These are phyloP conservation scores for Oreohelix idahoensis DNA, from an alignment of 1,140 invertebrate genomes.

Conservation along the genomic window DNA sequence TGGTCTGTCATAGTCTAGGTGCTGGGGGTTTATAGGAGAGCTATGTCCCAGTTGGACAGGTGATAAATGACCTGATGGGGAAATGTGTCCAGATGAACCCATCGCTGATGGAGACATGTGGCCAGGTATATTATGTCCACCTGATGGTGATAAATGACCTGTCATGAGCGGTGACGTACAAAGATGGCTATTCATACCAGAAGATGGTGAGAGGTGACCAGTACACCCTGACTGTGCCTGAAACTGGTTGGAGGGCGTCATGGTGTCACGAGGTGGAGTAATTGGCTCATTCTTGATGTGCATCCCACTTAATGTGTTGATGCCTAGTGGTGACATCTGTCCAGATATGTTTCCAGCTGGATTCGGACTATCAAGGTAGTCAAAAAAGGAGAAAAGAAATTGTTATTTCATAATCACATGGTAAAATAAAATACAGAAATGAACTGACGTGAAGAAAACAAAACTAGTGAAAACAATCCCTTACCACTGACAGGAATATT, in stretches of 20 bases:
- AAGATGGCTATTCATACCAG: slow-evolving; percentile 57
- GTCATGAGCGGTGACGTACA: slow-evolving; percentile 56
- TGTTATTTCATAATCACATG: no score
- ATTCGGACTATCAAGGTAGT: background rate
- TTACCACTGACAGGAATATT: no score
- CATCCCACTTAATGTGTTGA: slow-evolving; percentile 87
- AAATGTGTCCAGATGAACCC: slow-evolving; percentile 32
- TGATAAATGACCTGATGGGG: slow-evolving; percentile 46
- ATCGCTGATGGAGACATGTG: slow-evolving; percentile 39
- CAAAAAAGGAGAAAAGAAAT: no score
- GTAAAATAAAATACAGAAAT: no score
- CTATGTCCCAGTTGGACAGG: slow-evolving; percentile 55
- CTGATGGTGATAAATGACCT: slow-evolving; percentile 52
- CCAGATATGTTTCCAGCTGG: slow-evolving; percentile 42
- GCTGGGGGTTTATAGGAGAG: slow-evolving; percentile 50
- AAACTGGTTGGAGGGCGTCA: slow-evolving; percentile 62
- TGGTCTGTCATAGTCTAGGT: slow-evolving; percentile 64
- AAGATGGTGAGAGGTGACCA: slow-evolving; percentile 49
- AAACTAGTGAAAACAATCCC: no score
- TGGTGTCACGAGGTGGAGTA: slow-evolving; percentile 85
- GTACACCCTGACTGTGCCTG: slow-evolving; percentile 55
- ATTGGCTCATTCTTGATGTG: slow-evolving; percentile 96
- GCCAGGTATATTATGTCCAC: slow-evolving; percentile 42
- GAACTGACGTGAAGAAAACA: no score
- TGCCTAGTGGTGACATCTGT: slow-evolving; percentile 77